Evolutionary conservation across 2,797 vertebrate genomes (phyloP), one percentile per base, ranked within the genome.

Genomic region (Rhinophrynus dorsalis): DNA sequence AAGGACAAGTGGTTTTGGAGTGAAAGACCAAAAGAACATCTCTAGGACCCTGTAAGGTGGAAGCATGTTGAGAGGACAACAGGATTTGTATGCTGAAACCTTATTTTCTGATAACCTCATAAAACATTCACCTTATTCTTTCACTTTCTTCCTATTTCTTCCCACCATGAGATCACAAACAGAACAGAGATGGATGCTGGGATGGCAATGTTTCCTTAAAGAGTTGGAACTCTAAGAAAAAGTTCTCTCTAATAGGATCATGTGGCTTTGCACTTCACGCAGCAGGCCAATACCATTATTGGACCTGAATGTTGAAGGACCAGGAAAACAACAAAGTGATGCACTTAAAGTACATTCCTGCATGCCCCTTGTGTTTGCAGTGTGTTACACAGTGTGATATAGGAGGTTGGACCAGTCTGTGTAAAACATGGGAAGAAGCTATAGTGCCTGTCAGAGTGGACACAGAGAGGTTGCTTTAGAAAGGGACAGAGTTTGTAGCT

Each of bases 301-400:
- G 47, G 40, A 47, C 35, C 15, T 29, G 48, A 44, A 51, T 21
- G 42, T 52, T 20, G 26, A 45, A 59, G 45, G 26, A 66, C 55
- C 12, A 58, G 48, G 30, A 59, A 51, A 68, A 24, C 59, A n/a
- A 69, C 54, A 45, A 61, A 35, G 48, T 54, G 26, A 69, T 69
- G 62, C 70, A 66, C 70, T 73, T 73, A 55, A 60, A 60, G 24
- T 60, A 52, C 24, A 42, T 61, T 65, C 60, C 62, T 45, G 47
- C 70, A 60, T 52, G 45, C 32, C 62, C 45, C 62, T 66, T 62
- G 70, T 73, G 62, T 73, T 66, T 73, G 55, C 70, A 73, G 62
- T 73, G 55, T 52, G 47, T 54, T 60, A 67, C 62, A 60, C 70
- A 60, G 62, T 67, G 45, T 73, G 70, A 45, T 54, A 29, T 66